Base-by-base conservation (phyloP, 2,888 invertebrate species). In the Acronicta psi region DNA sequence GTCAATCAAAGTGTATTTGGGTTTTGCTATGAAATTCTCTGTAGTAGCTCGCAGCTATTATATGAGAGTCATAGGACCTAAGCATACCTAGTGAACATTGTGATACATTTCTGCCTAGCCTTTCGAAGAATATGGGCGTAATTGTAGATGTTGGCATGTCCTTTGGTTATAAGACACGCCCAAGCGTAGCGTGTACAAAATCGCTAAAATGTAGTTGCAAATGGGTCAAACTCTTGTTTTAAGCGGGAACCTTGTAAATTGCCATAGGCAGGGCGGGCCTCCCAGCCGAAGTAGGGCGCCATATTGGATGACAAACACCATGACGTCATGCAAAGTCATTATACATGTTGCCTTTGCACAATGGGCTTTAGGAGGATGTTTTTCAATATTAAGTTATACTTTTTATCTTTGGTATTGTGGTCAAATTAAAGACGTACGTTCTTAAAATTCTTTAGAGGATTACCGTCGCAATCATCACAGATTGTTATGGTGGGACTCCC, bases 271-370 rank as follows among this genome's bases (percentile, higher is more conserved):
- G 23, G 63, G 67, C 31, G 44, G 10, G 51, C 23, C 40, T 31
- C 31, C 31, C 31, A 6, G n/a, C 20, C 14, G 13, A 18, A 14
- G 7, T n/a, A 20, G 65, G 25, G 25, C 65, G 57, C 62, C 62
- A 62, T 63, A 36, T 59, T 66, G 51, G 11, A 13, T 31, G 2
- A 13, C 10, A 38, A 66, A 34, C 29, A 50, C 10, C 5, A 8
- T 63, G 67, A 63, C 52, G 67, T 67, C 67, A 63, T 31, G 13
- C 40, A 1, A 8, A 13, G 36, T n/a, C 59, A 51, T 44, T 59
- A 66, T 43, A 44, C 36, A 36, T 59, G 25, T 50, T 50, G 25
- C 31, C 10, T 31, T 38, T 38, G 43, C 9, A n/a, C 13, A 20
- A 29, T 46, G 18, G 10, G 11, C 11, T 29, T 29, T 23, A 23